These are phyloP conservation scores for Patella depressa DNA, from an alignment of 2,888 invertebrate species.

Conservation along the genomic window DNA sequence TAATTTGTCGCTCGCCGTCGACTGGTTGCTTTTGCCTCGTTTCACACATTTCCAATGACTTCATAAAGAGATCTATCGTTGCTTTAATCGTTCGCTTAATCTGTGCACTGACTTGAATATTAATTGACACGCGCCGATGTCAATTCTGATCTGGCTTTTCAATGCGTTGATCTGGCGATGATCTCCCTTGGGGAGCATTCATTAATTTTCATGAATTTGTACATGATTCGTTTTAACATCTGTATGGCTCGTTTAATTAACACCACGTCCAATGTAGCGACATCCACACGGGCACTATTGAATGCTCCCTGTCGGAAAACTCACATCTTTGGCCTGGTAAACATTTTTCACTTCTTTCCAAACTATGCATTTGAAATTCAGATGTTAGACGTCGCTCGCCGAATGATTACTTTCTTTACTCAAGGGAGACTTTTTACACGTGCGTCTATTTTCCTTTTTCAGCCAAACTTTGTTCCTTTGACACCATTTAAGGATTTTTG, in stretches of 20 bases:
- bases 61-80: slow-evolving; percentile 22
- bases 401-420: slow-evolving; percentile 13
- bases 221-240: slow-evolving; percentile 35
- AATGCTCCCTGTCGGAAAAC: slow-evolving; percentile 21
- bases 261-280: slow-evolving; percentile 20
- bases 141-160: slow-evolving; percentile 30
- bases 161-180: slow-evolving; percentile 26
- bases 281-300: slow-evolving; percentile 26
- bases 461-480: slow-evolving; percentile 21
- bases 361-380: slow-evolving; percentile 31
- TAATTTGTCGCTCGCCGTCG: slow-evolving; percentile 5
- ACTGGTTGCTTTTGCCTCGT: background rate
- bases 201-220: slow-evolving; percentile 40
- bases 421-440: slow-evolving; percentile 22
- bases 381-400: slow-evolving; percentile 9
- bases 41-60: slow-evolving; percentile 18
- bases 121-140: slow-evolving; percentile 35
- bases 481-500: slow-evolving; percentile 2
- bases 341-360: slow-evolving; percentile 33
- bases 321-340: slow-evolving; percentile 34
- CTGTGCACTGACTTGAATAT: slow-evolving; percentile 26
- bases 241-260: slow-evolving; percentile 38
- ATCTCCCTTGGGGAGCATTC: slow-evolving; percentile 33
- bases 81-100: slow-evolving; percentile 33
- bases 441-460: slow-evolving; percentile 25